Conservation (phyloP, 2,113 vertebrate species). For the Mobula hypostoma region DNA sequence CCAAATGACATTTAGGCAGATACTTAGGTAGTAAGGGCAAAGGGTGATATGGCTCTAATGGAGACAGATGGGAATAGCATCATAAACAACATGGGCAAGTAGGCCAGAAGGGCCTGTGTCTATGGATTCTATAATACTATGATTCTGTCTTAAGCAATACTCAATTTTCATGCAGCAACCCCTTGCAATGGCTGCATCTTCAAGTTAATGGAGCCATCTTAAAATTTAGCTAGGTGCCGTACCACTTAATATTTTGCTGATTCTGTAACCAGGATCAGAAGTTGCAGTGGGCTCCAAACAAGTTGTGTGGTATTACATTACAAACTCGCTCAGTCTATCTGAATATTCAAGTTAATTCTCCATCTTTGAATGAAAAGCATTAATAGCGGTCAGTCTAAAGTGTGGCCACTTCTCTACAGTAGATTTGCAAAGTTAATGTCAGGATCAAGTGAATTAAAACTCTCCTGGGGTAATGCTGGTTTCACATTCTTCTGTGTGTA, state of each 20-base stretch:
- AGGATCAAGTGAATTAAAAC: neutral
- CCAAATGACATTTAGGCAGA: too few relatives aligned
- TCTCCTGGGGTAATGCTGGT: neutral
- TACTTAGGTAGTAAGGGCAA: too few relatives aligned
- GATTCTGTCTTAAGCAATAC: neutral
- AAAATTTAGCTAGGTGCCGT: too few relatives aligned
- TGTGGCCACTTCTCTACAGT: neutral
- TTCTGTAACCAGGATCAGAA: neutral
- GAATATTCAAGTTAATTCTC: neutral
- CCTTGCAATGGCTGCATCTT: too few relatives aligned
- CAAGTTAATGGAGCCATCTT: too few relatives aligned
- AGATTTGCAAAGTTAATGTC: neutral
- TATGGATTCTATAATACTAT: too few relatives aligned
- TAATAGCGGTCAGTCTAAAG: neutral
- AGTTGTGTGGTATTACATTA: neutral
- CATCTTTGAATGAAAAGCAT: neutral
- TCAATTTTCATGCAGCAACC: neutral
- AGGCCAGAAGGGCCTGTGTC: too few relatives aligned
- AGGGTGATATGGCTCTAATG: too few relatives aligned
- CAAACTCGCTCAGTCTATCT: neutral
- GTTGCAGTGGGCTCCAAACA: neutral
- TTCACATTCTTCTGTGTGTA: neutral
- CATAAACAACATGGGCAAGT: too few relatives aligned
- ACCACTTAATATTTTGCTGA: neutral
- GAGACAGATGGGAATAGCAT: too few relatives aligned